phyloP scores from a whole-genome alignment of 2,113 vertebrate genomes.

The Budorcas taxicolor region DNA sequence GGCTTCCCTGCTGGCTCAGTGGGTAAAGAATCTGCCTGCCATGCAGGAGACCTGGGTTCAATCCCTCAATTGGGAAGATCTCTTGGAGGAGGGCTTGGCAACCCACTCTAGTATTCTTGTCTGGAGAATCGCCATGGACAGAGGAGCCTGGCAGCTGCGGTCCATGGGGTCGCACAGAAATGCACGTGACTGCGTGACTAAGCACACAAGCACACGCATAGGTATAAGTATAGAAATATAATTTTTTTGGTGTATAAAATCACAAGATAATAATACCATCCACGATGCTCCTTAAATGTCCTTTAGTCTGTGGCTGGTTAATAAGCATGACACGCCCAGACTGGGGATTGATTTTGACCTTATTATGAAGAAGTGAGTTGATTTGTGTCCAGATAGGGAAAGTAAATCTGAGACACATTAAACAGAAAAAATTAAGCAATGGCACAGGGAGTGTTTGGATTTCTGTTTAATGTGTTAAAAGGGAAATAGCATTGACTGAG shows the following conservation, averaged over 20 bases:
- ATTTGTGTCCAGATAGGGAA: no score
- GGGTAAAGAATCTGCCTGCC: neutral
- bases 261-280: neutral
- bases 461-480: neutral
- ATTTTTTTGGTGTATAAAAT: neutral
- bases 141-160: neutral
- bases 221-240: no score
- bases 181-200: neutral
- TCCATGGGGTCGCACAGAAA: neutral
- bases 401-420: fast-evolving
- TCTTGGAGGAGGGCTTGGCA: neutral
- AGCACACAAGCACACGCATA: neutral
- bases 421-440: neutral
- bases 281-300: neutral
- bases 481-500: neutral
- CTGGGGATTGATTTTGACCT: fast-evolving
- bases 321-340: fast-evolving
- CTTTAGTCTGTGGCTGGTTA: neutral
- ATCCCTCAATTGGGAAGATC: neutral
- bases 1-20: neutral
- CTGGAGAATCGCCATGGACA: neutral
- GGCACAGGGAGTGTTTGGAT: neutral
- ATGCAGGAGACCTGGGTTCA: neutral
- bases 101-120: neutral
- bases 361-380: neutral